A percentile compares a stretch with the other conserved stretches of the same genome.
These are phyloP conservation scores for Gymnorhina tibicen DNA, from an alignment of 2,113 vertebrate species.

Conservation along the genomic window DNA sequence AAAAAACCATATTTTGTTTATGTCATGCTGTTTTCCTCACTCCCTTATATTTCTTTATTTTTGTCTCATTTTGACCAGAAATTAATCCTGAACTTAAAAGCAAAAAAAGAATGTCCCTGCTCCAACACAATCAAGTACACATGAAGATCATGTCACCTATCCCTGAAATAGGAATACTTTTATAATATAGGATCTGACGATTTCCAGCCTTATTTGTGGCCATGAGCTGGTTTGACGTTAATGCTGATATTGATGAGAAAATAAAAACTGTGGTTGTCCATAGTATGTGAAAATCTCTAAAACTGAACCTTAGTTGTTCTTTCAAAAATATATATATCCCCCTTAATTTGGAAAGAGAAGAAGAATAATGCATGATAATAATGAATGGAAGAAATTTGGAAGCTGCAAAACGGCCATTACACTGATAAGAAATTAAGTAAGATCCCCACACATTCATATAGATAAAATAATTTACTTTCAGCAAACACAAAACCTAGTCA, in stretches of 20 bases:
- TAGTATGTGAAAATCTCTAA: background rate
- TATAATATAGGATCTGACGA: background rate
- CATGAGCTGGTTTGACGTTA: background rate
- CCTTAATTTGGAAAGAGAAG: background rate
- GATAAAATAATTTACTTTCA: background rate
- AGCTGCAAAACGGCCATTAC: background rate
- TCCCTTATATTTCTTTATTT: background rate
- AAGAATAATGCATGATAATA: background rate
- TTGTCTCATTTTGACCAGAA: background rate
- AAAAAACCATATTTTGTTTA: background rate
- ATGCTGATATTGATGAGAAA: background rate
- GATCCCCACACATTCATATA: background rate
- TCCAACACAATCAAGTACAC: background rate
- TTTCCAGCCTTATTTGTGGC: background rate
- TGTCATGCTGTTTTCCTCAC: background rate
- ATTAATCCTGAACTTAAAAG: background rate
- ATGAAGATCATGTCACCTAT: background rate
- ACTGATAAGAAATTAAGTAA: background rate
- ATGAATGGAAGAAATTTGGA: background rate
- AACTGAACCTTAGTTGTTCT: background rate
- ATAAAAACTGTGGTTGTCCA: background rate
- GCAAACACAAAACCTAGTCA: background rate
- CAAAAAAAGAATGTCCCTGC: background rate
- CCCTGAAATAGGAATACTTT: background rate
- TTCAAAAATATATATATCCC: background rate